Percentiles rank a stretch among this genome's conserved stretches.
These are phyloP conservation scores for Rhogogaster chlorosoma DNA, from an alignment of 2,888 invertebrate genomes.

Conservation along the genomic window DNA sequence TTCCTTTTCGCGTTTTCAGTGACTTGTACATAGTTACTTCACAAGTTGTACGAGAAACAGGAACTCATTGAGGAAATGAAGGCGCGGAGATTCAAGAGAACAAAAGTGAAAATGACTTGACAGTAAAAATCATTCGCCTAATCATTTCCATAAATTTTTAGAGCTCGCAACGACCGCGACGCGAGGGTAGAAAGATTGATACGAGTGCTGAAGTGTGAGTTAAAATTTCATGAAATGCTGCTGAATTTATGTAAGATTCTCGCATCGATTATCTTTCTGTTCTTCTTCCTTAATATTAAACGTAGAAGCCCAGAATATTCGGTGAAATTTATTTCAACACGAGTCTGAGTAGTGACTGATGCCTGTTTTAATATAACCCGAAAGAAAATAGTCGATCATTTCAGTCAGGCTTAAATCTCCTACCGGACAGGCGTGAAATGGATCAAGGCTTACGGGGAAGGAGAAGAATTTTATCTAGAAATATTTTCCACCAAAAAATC, in stretches of 20 bases:
- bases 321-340: neutral
- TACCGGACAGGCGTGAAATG: slow-evolving; percentile 14
- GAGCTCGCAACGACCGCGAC: neutral
- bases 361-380: slow-evolving; percentile 3
- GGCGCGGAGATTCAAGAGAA: neutral
- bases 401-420: slow-evolving; percentile 10
- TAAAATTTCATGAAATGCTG: neutral
- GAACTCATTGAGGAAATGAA: slow-evolving; percentile 6
- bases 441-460: slow-evolving; percentile 3
- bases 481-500: neutral
- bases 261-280: neutral
- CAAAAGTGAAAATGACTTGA: slow-evolving; percentile 2
- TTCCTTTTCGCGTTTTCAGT: neutral
- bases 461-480: neutral
- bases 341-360: slow-evolving; percentile 1
- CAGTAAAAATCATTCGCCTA: neutral
- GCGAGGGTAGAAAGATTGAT: neutral
- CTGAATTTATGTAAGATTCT: neutral
- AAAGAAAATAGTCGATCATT: slow-evolving; percentile 14
- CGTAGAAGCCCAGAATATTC: neutral
- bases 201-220: neutral
- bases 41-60: slow-evolving; percentile 5
- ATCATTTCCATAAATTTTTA: neutral
- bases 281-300: neutral
- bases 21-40: neutral